Evolutionary conservation across 2,888 invertebrate species (phyloP).

Genomic region (Drosophila mimica): DNA sequence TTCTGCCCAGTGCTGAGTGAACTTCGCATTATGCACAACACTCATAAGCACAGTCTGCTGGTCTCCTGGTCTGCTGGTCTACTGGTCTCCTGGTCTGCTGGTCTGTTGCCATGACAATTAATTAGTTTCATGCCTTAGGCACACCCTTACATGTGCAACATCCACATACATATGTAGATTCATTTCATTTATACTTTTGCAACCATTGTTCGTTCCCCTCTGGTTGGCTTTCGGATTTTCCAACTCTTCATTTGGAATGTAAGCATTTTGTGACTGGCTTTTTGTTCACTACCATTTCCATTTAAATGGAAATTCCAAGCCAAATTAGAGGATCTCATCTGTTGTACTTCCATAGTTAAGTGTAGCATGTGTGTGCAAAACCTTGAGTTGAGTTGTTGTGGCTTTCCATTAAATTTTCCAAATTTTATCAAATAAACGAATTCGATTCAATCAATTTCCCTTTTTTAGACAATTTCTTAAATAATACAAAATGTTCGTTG

Average conservation of each 20-base stretch:
- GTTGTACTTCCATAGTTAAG: neutral
- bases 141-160: too few relatives aligned
- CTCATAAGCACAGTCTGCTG: slow-evolving; percentile 40
- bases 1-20: slow-evolving; percentile 2
- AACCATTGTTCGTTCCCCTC: slow-evolving; percentile 14
- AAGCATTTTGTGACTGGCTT: neutral
- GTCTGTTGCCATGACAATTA: slow-evolving; percentile 22
- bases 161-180: neutral
- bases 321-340: neutral
- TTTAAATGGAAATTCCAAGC: neutral
- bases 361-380: neutral
- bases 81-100: too few relatives aligned
- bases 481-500: neutral
- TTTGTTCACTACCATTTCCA: neutral
- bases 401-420: neutral
- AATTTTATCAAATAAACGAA: neutral
- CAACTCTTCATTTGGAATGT: slow-evolving; percentile 1
- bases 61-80: too few relatives aligned
- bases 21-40: slow-evolving; percentile 26
- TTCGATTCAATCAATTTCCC: neutral
- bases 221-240: slow-evolving; percentile 24
- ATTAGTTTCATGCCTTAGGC: slow-evolving; percentile 29
- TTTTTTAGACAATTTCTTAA: neutral
- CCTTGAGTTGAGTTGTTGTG: neutral
- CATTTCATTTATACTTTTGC: neutral